phyloP scores from a whole-genome alignment of 2,797 vertebrate genomes.

The Botia almorhae region DNA sequence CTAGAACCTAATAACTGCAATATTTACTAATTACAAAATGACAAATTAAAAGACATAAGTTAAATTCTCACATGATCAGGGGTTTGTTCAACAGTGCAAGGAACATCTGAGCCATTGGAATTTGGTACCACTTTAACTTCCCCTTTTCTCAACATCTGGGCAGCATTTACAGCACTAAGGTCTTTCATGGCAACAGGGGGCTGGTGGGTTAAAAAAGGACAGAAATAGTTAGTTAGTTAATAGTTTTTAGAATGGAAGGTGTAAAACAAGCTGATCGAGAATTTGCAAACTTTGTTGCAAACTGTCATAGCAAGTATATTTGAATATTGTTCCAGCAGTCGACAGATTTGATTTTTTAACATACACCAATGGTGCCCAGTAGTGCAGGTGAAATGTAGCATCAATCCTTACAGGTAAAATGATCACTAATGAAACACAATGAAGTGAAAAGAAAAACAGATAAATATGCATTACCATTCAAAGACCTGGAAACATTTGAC shows the following conservation, averaged over 20 bases:
- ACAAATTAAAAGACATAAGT: background rate
- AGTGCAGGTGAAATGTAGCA: background rate
- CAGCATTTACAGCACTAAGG: conserved; percentile 71
- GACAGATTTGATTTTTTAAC: background rate
- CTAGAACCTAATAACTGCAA: background rate
- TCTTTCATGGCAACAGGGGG: conserved; percentile 81
- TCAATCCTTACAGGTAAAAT: background rate
- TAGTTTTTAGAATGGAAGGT: background rate
- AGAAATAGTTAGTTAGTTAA: background rate
- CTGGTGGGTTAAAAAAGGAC: conserved; percentile 66
- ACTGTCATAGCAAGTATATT: background rate
- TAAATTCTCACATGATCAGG: conserved; percentile 76
- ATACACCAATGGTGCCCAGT: background rate
- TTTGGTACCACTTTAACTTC: conserved; percentile 77
- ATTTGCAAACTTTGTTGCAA: background rate
- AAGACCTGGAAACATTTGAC: background rate
- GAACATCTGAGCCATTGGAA: conserved; percentile 74
- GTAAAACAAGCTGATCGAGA: background rate
- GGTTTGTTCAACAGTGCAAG: conserved; percentile 62
- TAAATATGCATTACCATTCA: background rate
- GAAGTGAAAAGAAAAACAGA: background rate
- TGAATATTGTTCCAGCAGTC: background rate
- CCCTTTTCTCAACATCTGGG: conserved; percentile 79
- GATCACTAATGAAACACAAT: background rate
- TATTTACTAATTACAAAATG: background rate